Evolutionary conservation across 2,888 invertebrate species (phyloP), one percentile per base, ranked within the genome.

Genomic region (Philonicus albiceps): DNA sequence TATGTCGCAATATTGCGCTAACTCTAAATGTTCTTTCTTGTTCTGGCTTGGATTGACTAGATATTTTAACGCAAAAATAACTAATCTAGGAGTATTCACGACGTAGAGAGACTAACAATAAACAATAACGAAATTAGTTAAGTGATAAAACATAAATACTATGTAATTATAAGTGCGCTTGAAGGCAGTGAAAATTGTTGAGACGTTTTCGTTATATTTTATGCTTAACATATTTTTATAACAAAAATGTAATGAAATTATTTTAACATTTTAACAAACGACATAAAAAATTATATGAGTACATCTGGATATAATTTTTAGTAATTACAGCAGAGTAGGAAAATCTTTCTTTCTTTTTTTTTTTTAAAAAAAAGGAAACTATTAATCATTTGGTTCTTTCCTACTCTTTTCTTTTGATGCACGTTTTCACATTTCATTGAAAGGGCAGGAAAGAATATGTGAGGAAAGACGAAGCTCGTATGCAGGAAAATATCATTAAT

Each of bases 1-100:
- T 88, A 88, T 88, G 88, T 88, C 86, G 87, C 87, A 88, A 78
- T n/a, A 86, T 88, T 87, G 88, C 87, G 86, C 87, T 88, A 88
- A 87, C 43, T 88, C 87, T 87, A 87, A 64, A 40, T 27, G n/a
- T 86, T 78, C 30, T 78, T 78, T 16, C 75, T 74, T 73, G 30
- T 31, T 73, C 81, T 81, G 40, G 64, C 64, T 64, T 64, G 64
- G 64, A 27, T 86, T 86, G 30, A 31, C 37, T 64, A 43, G 49
- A 75, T 85, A 43, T 27, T 76, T 86, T 76, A 64, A 64, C 22
- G 19, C 22, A 64, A 64, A 64, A 22, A n/a, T n/a, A n/a, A 64
- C 27, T 64, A 64, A 64, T 64, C 64, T 27, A 27, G 64, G 27
- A 64, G 22, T 27, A 64, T 27, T 64, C 11, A 64, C 19, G 64